Evolutionary conservation across 1,140 invertebrate species (phyloP), one percentile per base, ranked within the genome.

Genomic region (Neodiprion pinetum): DNA sequence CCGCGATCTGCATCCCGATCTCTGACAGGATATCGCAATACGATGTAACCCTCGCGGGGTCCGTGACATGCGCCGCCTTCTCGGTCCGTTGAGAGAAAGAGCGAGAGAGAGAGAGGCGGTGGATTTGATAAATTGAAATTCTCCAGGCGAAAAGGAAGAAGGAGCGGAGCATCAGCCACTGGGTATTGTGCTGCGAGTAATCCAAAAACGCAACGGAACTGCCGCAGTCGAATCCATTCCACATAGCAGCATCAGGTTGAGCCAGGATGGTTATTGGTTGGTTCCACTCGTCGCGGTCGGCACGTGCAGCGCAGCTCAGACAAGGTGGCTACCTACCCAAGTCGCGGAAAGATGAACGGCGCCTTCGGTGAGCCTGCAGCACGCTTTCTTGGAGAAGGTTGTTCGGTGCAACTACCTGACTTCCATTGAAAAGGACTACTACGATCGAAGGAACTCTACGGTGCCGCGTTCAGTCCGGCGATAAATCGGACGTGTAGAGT

Each of bases 21-120:
- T 61, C 53, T 61, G 53, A 61, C 53, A 61, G 53, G 53, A 61
- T 61, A 61, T 61, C 53, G 53, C 53, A 17, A 61, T 61, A 17
- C 53, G 53, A 61, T 61, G 53, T 61, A 61, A 61, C 53, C 53
- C 5, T 14, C 11, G 53, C 53, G 53, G 53, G 53, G 7, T 61
- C 53, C 11, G 8, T n/a, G 53, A 61, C 53, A n/a, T n/a, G 53
- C 11, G n/a, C 53, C 9, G 9, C 53, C 53, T 61, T n/a, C 7
- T 61, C n/a, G 53, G 8, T 8, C n/a, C 53, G 28, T 40, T 40
- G 5, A 40, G 28, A 40, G 28, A 40, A 5, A 40, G 28, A 40
- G 28, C 1, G 5, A 40, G 28, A 40, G 28, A 40, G 5, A 40
- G 28, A 40, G 53, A 61, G 53, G 28, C 28, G 1, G 0, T 40